A percentile compares a stretch with the other conserved stretches of the same genome.
phyloP scores from a whole-genome alignment of 2,113 vertebrate species.

The Galbula dea region DNA sequence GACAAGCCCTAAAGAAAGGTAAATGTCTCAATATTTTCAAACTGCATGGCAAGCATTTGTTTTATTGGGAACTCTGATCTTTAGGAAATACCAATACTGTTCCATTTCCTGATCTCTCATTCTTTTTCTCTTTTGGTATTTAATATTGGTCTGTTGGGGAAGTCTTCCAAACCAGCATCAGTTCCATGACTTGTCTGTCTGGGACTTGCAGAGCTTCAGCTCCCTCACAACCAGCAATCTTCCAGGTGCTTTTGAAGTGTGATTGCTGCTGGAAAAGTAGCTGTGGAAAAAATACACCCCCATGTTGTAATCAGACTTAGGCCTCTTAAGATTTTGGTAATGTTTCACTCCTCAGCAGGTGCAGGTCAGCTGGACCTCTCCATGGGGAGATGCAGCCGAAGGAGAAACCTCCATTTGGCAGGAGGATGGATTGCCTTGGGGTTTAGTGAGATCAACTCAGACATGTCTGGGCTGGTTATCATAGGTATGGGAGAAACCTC shows the following conservation, averaged over 20 bases:
- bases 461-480: not conserved
- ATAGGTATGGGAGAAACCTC: not conserved
- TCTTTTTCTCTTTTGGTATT: conserved; percentile 8
- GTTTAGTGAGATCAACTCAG: not conserved
- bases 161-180: not conserved
- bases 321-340: not conserved
- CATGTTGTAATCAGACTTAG: not conserved
- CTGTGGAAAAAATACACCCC: not conserved
- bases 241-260: not conserved
- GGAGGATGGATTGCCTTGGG: not conserved
- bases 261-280: not conserved
- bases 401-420: not conserved
- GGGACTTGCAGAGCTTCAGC: not conserved
- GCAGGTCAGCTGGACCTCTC: not conserved
- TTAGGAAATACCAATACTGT: conserved; percentile 13
- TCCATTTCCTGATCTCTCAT: conserved; percentile 22
- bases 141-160: not conserved
- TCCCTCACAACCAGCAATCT: not conserved
- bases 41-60: not conserved
- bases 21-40: not conserved
- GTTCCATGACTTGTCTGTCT: conserved; percentile 8
- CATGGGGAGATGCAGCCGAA: not conserved
- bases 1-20: not conserved
- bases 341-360: not conserved
- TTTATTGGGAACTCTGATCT: conserved; percentile 19